Conservation (phyloP, 1,140 invertebrate species). For the Drosophila simulans region DNA sequence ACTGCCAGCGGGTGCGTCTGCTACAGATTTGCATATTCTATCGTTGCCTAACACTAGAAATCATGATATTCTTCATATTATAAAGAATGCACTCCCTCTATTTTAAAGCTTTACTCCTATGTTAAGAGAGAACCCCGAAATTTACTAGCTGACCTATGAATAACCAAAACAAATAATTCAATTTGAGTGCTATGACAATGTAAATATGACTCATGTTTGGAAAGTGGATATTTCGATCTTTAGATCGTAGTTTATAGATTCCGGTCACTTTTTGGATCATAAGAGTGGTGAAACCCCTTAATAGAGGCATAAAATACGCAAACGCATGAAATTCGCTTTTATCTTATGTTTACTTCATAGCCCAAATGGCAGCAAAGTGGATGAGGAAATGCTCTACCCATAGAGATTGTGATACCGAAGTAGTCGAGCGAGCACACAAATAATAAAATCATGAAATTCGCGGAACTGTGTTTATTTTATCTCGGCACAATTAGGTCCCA, state of each 20-base stretch:
- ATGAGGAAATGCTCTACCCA: conserved; percentile 23
- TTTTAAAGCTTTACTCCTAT: background rate
- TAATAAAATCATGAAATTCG: conserved; percentile 27
- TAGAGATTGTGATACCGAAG: conserved; percentile 5
- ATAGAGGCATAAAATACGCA: background rate
- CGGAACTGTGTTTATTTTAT: conserved; percentile 19
- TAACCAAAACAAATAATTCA: background rate
- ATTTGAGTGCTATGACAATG: background rate
- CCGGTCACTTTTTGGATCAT: background rate
- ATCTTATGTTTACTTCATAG: conserved; percentile 4
- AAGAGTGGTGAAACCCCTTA: background rate
- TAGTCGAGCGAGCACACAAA: conserved; percentile 4
- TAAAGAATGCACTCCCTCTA: background rate
- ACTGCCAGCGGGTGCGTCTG: conserved; percentile 7
- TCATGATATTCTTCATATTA: background rate
- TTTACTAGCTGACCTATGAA: background rate
- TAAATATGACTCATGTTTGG: background rate
- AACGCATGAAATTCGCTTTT: conserved; percentile 1
- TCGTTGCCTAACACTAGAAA: background rate
- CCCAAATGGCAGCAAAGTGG: conserved; percentile 14
- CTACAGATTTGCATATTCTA: conserved; percentile 4
- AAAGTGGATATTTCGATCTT: background rate
- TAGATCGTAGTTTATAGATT: too few species aligned
- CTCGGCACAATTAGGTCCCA: background rate
- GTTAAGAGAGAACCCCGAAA: background rate